Percentiles rank a stretch among this genome's conserved stretches.
phyloP scores from a whole-genome alignment of 2,113 vertebrate genomes.

The Chaetura pelagica region DNA sequence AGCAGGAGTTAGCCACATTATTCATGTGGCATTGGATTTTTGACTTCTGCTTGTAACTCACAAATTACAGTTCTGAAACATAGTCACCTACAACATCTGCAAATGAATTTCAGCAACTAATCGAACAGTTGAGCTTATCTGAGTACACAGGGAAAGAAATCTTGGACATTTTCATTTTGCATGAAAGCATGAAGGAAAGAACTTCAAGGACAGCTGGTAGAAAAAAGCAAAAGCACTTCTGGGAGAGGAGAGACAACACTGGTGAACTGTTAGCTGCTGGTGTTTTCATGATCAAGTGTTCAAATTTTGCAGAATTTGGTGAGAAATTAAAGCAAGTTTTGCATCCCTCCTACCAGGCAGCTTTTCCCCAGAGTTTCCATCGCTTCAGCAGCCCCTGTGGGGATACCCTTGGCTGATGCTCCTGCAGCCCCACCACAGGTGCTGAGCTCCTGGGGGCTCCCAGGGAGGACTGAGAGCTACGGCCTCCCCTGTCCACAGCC shows the following conservation, averaged over 20 bases:
- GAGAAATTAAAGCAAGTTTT: not conserved
- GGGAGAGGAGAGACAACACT: not conserved
- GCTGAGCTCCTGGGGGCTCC: not conserved
- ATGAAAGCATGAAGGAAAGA: constrained; percentile 11
- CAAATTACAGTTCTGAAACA: not conserved
- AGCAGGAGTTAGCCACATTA: not conserved
- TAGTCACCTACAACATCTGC: not conserved
- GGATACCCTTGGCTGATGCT: not conserved
- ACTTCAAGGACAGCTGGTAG: not conserved
- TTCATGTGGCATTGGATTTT: not conserved
- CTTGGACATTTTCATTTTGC: not conserved
- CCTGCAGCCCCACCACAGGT: not conserved
- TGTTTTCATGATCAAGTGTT: not conserved
- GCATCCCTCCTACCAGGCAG: not conserved
- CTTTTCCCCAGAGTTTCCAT: not conserved
- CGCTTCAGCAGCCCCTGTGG: not conserved
- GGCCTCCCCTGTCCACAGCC: rapidly evolving
- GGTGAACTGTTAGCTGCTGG: not conserved
- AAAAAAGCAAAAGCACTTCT: not conserved
- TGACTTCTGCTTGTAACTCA: not conserved
- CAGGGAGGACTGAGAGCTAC: rapidly evolving
- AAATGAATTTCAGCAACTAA: not conserved
- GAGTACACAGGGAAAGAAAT: not conserved
- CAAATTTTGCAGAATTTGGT: not conserved
- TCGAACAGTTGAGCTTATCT: not conserved